Conservation (phyloP, 2,113 vertebrate species). For the Phylloscopus trochiloides region DNA sequence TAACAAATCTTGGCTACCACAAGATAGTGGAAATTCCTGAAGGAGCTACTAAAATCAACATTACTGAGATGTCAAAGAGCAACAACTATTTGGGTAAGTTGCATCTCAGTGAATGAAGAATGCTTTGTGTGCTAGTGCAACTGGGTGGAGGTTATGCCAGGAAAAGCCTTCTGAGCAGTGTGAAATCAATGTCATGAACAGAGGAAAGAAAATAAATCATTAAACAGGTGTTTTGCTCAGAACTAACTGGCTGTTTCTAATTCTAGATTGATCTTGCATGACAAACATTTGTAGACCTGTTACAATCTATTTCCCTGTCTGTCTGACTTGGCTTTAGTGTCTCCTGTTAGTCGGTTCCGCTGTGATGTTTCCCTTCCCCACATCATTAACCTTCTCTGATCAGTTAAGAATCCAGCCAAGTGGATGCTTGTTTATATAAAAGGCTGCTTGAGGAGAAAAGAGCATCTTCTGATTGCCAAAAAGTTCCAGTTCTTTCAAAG, state of each 20-base stretch:
- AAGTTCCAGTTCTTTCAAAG: neutral
- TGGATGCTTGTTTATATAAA: accelerated
- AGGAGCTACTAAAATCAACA: conserved; percentile 95
- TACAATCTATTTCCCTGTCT: neutral
- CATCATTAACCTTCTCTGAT: neutral
- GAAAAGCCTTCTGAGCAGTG: neutral
- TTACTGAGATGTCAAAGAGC: conserved; percentile 96
- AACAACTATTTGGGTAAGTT: conserved; percentile 93
- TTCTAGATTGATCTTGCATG: neutral
- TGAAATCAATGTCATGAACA: neutral
- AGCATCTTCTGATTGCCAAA: neutral
- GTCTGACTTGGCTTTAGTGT: neutral
- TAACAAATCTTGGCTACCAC: conserved; percentile 92
- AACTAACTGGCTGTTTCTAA: neutral
- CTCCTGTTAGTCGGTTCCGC: neutral
- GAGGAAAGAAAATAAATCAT: neutral
- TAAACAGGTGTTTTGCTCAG: neutral
- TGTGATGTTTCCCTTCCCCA: neutral
- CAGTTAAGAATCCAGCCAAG: neutral
- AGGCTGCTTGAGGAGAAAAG: neutral
- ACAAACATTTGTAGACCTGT: neutral
- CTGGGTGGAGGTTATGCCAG: neutral
- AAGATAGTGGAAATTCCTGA: conserved; percentile 96
- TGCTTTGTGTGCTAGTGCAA: neutral
- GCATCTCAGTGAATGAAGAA: neutral